Conservation (phyloP, 2,888 invertebrate genomes). For the Phlogophora meticulosa region DNA sequence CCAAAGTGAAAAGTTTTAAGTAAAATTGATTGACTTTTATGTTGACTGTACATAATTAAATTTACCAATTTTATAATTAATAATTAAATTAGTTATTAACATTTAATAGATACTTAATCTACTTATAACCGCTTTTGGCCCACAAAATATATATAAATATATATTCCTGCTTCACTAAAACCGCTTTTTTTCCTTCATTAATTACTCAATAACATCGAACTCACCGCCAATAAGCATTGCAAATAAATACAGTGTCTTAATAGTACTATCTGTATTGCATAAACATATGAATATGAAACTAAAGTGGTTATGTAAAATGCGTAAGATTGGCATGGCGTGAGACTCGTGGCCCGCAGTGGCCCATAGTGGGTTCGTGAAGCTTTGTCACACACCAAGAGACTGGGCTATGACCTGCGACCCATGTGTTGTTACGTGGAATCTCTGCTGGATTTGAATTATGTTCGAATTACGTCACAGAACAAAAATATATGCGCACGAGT, state of each 20-base stretch:
- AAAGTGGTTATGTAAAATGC: constrained; percentile 54
- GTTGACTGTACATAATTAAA: background rate
- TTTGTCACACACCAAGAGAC: constrained; percentile 13
- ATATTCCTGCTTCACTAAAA: constrained; percentile 38
- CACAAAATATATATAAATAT: background rate
- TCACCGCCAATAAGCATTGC: constrained; percentile 49
- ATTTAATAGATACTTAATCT: background rate
- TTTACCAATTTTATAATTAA: no score
- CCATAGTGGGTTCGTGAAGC: constrained; percentile 38
- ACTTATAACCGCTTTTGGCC: background rate
- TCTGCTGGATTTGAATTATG: background rate
- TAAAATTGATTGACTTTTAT: no score
- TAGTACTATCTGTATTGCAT: constrained; percentile 64
- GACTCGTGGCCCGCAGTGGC: constrained; percentile 27
- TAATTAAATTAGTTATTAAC: no score
- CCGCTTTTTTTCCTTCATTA: constrained; percentile 44
- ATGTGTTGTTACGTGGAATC: constrained; percentile 16
- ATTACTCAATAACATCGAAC: constrained; percentile 63
- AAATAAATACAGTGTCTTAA: constrained; percentile 68
- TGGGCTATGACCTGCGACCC: constrained; percentile 14
- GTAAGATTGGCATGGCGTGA: constrained; percentile 50
- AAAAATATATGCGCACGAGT: background rate
- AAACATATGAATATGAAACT: constrained; percentile 40
- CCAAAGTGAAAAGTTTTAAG: no score
- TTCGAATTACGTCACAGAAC: background rate